Conservation (phyloP, 2,888 invertebrate genomes). For the Torymus texanus region DNA sequence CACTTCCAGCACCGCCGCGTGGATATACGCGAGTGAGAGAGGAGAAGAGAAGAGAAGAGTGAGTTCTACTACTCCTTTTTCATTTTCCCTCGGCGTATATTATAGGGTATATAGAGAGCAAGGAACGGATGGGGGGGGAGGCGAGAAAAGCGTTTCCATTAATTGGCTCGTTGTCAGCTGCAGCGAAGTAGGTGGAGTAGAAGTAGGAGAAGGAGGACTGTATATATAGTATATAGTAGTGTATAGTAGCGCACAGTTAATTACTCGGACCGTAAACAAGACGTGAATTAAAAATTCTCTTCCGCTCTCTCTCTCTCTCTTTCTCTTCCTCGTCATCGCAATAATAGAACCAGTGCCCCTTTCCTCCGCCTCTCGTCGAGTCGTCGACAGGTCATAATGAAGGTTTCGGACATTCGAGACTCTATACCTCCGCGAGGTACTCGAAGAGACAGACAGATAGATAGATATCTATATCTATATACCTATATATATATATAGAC, state of each 20-base stretch:
- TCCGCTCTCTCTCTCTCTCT: too few relatives aligned
- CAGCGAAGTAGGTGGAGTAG: neutral
- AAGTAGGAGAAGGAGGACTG: conserved; percentile 9
- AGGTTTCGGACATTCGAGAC: neutral
- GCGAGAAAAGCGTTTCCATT: conserved; percentile 31
- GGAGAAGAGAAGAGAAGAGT: neutral
- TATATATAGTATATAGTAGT: neutral
- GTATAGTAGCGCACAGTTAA: conserved; percentile 20
- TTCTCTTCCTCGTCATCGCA: neutral
- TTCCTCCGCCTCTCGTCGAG: neutral
- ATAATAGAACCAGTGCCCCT: conserved; percentile 4
- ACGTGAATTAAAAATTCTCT: conserved; percentile 21
- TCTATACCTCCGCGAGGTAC: too few relatives aligned
- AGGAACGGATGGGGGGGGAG: conserved; percentile 4
- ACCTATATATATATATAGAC: too few relatives aligned
- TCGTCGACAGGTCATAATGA: neutral
- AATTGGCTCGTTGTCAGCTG: conserved; percentile 49
- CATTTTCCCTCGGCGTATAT: neutral
- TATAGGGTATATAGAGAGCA: neutral
- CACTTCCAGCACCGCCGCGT: too few relatives aligned
- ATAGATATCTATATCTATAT: too few relatives aligned
- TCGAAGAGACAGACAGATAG: too few relatives aligned
- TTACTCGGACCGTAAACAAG: conserved; percentile 29
- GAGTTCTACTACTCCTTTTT: conserved; percentile 1
- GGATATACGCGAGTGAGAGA: too few relatives aligned